Percentiles rank a stretch among this genome's conserved stretches.
Conservation (phyloP, 2,888 invertebrate species). For the Bimastos eiseni region DNA sequence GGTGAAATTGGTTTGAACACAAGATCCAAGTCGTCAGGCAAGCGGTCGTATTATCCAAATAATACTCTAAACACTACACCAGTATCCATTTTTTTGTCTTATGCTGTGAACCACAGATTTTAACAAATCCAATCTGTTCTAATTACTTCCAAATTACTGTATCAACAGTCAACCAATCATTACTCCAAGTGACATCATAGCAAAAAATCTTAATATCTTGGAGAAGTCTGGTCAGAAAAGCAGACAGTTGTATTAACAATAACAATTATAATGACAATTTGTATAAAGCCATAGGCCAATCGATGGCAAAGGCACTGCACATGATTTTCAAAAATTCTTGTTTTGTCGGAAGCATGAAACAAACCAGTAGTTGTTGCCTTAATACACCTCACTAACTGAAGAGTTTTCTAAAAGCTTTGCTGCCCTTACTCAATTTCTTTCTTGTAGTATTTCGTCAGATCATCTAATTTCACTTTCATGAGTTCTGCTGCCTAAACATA, state of each 20-base stretch:
- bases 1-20: no score
- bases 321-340: no score
- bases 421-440: constrained; percentile 21
- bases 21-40: no score
- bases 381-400: not conserved
- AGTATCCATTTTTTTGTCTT: not conserved
- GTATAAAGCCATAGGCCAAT: no score
- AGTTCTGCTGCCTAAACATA: constrained; percentile 13
- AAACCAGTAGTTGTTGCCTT: not conserved
- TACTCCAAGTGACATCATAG: not conserved
- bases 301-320: no score
- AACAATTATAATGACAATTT: no score
- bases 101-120: not conserved
- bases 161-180: no score
- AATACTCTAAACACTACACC: not conserved
- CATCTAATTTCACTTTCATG: constrained; percentile 9
- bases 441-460: constrained; percentile 5
- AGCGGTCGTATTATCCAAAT: no score
- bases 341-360: not conserved
- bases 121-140: not conserved
- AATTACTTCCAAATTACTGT: not conserved
- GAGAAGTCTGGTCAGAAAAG: not conserved
- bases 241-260: no score
- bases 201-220: not conserved
- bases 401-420: not conserved